These are phyloP conservation scores for Eupithecia pulchellata DNA, from an alignment of 2,888 invertebrate species.

Conservation along the genomic window DNA sequence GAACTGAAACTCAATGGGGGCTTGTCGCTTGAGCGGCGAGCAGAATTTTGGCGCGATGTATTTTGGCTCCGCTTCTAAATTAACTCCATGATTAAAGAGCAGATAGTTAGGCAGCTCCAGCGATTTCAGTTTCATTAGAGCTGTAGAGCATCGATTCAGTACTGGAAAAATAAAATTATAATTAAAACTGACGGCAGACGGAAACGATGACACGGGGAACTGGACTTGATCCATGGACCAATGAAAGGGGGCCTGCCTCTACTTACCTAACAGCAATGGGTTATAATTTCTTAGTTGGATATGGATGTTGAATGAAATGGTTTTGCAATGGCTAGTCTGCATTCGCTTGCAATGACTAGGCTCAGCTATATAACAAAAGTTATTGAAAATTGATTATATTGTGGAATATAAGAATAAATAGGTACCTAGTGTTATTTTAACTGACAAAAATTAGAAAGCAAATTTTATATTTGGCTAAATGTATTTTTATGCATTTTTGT, in stretches of 20 bases:
- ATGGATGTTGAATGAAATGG: no score
- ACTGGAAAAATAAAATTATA: slow-evolving; percentile 57
- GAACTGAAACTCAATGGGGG: slow-evolving; percentile 68
- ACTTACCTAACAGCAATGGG: no score
- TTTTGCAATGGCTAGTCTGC: no score
- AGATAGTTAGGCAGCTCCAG: slow-evolving; percentile 70
- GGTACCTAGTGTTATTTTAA: no score
- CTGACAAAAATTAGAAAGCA: no score
- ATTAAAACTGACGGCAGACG: background rate
- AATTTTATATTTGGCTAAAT: no score
- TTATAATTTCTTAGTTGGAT: no score
- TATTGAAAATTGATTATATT: background rate
- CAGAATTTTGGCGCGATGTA: slow-evolving; percentile 64
- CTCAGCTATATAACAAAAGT: background rate
- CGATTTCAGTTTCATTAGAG: slow-evolving; percentile 63
- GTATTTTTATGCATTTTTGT: no score
- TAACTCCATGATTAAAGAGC: slow-evolving; percentile 60
- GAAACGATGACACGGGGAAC: background rate
- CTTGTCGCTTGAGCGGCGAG: slow-evolving; percentile 77
- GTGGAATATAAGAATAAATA: no score
- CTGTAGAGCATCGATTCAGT: slow-evolving; percentile 72
- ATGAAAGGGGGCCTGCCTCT: background rate
- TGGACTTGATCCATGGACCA: background rate
- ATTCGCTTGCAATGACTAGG: background rate
- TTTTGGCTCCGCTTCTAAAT: slow-evolving; percentile 56